These are phyloP conservation scores for Pteronotus mesoamericanus DNA, from an alignment of 2,797 vertebrate species.

Conservation along the genomic window DNA sequence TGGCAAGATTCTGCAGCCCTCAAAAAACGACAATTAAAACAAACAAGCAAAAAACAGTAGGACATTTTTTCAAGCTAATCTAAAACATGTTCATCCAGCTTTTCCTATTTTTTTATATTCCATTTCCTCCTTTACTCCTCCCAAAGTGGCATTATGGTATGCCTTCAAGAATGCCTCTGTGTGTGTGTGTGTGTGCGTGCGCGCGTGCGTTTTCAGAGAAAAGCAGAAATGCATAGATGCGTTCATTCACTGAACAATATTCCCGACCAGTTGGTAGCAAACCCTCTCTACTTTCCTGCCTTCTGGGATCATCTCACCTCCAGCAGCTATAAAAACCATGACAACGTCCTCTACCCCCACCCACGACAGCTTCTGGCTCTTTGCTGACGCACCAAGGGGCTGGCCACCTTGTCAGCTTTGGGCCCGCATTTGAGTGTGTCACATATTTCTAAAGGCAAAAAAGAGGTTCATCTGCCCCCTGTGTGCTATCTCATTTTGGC, in stretches of 20 bases:
- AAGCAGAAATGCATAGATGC: not conserved
- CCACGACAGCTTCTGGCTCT: slow-evolving; percentile 66
- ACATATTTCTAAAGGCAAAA: slow-evolving; percentile 70
- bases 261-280: not conserved
- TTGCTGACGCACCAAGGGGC: slow-evolving; percentile 70
- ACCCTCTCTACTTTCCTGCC: not conserved
- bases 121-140: not conserved
- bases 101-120: not conserved
- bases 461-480: slow-evolving; percentile 47
- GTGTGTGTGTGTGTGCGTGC: not conserved
- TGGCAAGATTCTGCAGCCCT: too few relatives aligned
- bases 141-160: not conserved
- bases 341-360: slow-evolving; percentile 55
- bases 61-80: not conserved
- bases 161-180: not conserved
- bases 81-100: not conserved
- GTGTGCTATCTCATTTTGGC: not conserved
- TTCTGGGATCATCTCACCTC: not conserved
- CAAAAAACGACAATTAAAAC: not conserved
- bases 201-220: not conserved
- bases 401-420: slow-evolving; percentile 55
- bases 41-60: not conserved
- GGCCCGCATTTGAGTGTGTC: slow-evolving; percentile 74
- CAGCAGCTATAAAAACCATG: slow-evolving; percentile 70
- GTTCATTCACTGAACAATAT: not conserved